Conservation (phyloP, 2,797 vertebrate genomes). For the Sardinella longiceps region DNA sequence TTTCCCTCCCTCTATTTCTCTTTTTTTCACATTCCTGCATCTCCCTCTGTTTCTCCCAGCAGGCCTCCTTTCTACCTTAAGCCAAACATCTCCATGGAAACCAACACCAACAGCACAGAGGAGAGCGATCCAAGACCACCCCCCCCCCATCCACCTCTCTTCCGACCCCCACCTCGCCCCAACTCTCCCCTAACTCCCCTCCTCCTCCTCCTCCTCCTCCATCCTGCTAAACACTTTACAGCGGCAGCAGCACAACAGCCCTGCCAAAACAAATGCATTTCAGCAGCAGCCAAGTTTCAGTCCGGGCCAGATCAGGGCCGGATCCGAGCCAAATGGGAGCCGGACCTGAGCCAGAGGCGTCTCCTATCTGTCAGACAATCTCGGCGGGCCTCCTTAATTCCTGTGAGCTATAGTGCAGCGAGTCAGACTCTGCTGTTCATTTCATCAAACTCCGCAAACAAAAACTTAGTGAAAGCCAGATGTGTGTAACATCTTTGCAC, state of each 20-base stretch:
- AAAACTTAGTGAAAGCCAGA: too few relatives aligned
- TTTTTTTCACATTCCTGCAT: background rate
- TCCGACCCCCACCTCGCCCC: background rate
- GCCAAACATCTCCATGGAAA: slow-evolving; percentile 61
- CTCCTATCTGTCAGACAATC: background rate
- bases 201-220: slow-evolving; percentile 43
- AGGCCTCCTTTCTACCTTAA: slow-evolving; percentile 54
- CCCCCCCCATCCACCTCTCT: background rate
- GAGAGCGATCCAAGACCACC: slow-evolving; percentile 33
- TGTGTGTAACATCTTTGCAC: too few relatives aligned
- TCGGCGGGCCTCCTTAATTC: background rate
- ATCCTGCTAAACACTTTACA: slow-evolving; percentile 17
- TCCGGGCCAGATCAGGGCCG: background rate
- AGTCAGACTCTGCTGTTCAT: background rate
- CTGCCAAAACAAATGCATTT: background rate
- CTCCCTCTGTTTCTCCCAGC: background rate
- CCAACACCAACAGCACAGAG: slow-evolving; percentile 44
- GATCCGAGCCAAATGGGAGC: background rate
- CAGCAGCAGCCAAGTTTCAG: background rate
- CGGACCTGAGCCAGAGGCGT: background rate
- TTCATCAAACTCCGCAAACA: too few relatives aligned
- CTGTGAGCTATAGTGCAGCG: background rate
- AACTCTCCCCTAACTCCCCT: background rate
- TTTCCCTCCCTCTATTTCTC: slow-evolving; percentile 30
- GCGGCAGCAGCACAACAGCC: background rate